Evolutionary conservation across 2,888 invertebrate genomes (phyloP), one percentile per base, ranked within the genome.

Genomic region (Zaprionus obscuricornis): DNA sequence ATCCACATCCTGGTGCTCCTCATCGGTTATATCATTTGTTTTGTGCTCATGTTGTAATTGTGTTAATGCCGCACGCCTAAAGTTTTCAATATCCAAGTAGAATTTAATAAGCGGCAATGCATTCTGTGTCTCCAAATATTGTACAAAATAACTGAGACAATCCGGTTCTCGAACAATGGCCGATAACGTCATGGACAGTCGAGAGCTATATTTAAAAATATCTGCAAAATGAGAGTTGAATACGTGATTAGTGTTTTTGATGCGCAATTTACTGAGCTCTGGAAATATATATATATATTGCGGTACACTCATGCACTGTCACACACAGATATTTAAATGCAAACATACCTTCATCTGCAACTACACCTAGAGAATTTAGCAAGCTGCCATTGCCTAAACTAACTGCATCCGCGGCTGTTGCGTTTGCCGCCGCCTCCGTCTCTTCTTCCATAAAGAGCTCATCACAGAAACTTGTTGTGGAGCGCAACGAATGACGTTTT

Each of bases 141-240:
- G 96, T 50, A 96, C 92, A 88, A 97, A 96, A 90, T 96, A 96
- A 37, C 94, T 94, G 17, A 97, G 91, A 51, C 95, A 95, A 87
- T 93, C 93, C 87, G 95, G 95, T 89, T 96, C 96, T 17, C 92
- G 90, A 10, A 98, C 91, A 68, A 96, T 93, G 83, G 97, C 95
- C 57, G 92, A 90, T 58, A 97, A 91, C 45, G 93, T 94, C 90
- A 95, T 93, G 2, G 95, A 95, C 46, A 97, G 91, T 54, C 94
- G 92, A 0, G 90, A 90, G 27, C 85, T 79, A 55, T 85, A 86
- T 64, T 85, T 78, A 39, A 88, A 87, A 39, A 87, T 75, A 56
- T 87, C 89, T 89, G 66, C 4, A 58, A 59, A 33, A 11, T 11
- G 8, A 46, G 26, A 13, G 46, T n/a, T 43, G 27, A 29, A 31